Conservation (phyloP, 2,888 invertebrate genomes). For the Odiellus spinosus region DNA sequence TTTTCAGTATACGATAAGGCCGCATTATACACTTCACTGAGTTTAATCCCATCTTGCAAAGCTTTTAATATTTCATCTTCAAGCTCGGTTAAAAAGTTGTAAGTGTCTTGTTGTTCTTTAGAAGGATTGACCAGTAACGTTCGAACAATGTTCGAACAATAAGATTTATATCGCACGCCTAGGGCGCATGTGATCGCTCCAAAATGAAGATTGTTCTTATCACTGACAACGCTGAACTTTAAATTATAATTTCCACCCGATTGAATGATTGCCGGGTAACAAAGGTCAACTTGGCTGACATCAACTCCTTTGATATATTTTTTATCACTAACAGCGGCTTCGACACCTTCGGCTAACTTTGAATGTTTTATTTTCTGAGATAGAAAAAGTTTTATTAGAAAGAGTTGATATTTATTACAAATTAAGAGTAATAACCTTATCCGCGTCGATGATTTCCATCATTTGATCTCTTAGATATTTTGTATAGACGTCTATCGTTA, state of each 20-base stretch:
- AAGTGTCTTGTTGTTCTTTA: conserved; percentile 57
- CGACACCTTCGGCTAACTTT: conserved; percentile 86
- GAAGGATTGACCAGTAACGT: conserved; percentile 91
- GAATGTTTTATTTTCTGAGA: conserved; percentile 82
- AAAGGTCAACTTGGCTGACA: conserved; percentile 79
- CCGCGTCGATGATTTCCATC: conserved; percentile 96
- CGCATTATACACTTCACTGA: conserved; percentile 72
- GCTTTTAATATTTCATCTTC: conserved; percentile 80
- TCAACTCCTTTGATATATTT: conserved; percentile 87
- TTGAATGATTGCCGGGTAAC: conserved; percentile 96
- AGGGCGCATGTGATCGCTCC: conserved; percentile 89
- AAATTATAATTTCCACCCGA: conserved; percentile 95
- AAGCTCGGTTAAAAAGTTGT: conserved; percentile 72
- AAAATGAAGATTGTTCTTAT: conserved; percentile 85
- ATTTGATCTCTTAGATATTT: conserved; percentile 94
- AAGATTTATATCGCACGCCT: conserved; percentile 88
- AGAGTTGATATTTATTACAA: background rate
- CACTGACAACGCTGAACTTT: conserved; percentile 87
- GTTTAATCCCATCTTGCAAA: conserved; percentile 60
- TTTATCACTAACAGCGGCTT: conserved; percentile 80
- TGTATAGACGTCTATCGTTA: conserved; percentile 85
- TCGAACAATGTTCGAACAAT: conserved; percentile 93
- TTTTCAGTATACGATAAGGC: conserved; percentile 66
- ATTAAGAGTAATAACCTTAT: conserved; percentile 46
- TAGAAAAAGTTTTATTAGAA: conserved; percentile 10